Evolutionary conservation across 2,113 vertebrate species (phyloP).

Genomic region (Apodemus sylvaticus): DNA sequence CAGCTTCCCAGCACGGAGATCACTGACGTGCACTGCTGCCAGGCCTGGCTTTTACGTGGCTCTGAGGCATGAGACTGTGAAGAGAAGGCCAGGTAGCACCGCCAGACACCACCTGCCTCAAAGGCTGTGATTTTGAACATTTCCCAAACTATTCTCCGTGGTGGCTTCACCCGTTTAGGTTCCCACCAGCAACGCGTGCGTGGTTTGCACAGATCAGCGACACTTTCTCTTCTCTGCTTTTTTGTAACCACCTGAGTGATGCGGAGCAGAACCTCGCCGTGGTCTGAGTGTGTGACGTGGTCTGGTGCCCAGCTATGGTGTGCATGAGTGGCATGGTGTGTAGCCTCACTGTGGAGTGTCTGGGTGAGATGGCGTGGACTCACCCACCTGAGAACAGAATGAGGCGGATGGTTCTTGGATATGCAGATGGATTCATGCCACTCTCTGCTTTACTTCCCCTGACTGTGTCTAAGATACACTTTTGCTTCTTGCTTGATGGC

Average conservation of each 20-base stretch:
- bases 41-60: not conserved
- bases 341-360: not conserved
- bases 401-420: not conserved
- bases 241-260: not conserved
- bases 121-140: not conserved
- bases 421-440: not conserved
- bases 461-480: not conserved
- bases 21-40: not conserved
- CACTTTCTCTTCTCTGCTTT: not conserved
- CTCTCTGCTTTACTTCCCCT: not conserved
- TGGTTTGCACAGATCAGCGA: not conserved
- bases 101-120: not conserved
- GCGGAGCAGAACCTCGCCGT: not conserved
- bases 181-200: not conserved
- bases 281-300: not conserved
- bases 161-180: not conserved
- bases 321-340: not conserved
- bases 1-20: not conserved
- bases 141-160: not conserved
- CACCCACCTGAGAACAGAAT: not conserved
- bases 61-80: not conserved
- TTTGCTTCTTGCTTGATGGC: not conserved
- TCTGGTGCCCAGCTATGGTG: not conserved
- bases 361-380: not conserved
- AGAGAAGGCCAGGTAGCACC: not conserved